These are phyloP conservation scores for Volucella inanis DNA, from an alignment of 2,888 invertebrate genomes.

Conservation along the genomic window DNA sequence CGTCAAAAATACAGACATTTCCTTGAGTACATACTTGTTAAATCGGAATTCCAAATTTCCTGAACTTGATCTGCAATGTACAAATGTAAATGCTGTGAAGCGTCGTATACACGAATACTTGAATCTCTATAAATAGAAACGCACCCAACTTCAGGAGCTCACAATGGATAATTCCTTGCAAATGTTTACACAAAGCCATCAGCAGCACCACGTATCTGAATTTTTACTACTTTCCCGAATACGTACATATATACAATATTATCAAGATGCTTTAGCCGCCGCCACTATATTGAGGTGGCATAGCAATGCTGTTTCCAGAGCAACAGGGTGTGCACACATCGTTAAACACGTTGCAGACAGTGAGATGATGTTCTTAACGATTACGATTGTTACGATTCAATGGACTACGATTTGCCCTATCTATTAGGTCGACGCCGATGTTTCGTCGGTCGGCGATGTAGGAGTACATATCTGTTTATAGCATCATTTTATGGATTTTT, in stretches of 20 bases:
- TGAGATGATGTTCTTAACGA: constrained; percentile 16
- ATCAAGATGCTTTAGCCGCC: too few species aligned
- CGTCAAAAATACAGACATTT: too few species aligned
- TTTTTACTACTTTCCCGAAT: constrained; percentile 20
- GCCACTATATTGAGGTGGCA: not conserved
- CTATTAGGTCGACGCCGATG: not conserved
- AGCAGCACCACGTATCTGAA: constrained; percentile 6
- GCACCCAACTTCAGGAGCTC: not conserved
- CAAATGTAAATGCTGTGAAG: too few species aligned
- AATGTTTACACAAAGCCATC: constrained; percentile 18
- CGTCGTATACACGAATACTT: not conserved
- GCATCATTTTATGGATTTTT: constrained; percentile 36
- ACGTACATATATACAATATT: too few species aligned
- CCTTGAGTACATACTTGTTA: too few species aligned
- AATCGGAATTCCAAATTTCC: too few species aligned
- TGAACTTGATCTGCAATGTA: constrained; percentile 19
- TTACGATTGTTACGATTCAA: constrained; percentile 1
- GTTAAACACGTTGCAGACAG: constrained; percentile 1
- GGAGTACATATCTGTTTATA: constrained; percentile 22
- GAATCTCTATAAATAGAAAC: not conserved
- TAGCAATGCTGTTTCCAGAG: constrained; percentile 6
- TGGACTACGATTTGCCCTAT: not conserved
- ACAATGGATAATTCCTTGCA: not conserved
- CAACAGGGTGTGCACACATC: constrained; percentile 7
- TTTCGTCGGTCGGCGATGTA: too few species aligned